Evolutionary conservation across 2,888 invertebrate genomes (phyloP), one percentile per base, ranked within the genome.

Genomic region (Tolmerus cingulatus): DNA sequence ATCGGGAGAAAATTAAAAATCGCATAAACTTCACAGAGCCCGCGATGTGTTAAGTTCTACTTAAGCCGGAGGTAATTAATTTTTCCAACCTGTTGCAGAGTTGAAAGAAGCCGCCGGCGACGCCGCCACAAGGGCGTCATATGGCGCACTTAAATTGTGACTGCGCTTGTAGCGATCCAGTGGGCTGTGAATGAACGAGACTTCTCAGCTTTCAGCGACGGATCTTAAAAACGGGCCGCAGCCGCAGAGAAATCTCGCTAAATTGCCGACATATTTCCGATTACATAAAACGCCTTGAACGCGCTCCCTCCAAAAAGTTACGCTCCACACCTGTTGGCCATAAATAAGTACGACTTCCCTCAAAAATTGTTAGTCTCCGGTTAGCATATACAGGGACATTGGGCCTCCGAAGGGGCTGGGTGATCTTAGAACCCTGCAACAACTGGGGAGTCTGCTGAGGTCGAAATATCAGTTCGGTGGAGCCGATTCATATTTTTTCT

Each of bases 41-140:
- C 40, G 34, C 19, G 40, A 37, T 51, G 82, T 82, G 57, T 82
- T 57, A 82, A 27, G 34, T 82, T 82, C 66, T 37, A 82, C 66
- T 40, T 66, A 57, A 82, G 27, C 82, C 82, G 66, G 82, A 82
- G 82, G 82, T 82, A 82, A 82, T 82, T 82, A 82, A 82, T 82
- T 57, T 82, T 57, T 82, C 66, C 82, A 82, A 82, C 82, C 82
- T 82, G 82, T 82, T 82, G 19, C n/a, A 4, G 34, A 66, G 66
- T 57, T 82, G 37, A 82, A 82, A 57, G 82, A 37, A 66, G 82
- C 82, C 82, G 82, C 82, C 82, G 82, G 40, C 76, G 34, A 82
- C 37, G 82, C 82, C 82, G 57, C 66, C 82, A 57, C 66, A 82
- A 82, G 23, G 37, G 34, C 57, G 57, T 82, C 76, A 76, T 34